Percentiles rank a stretch among this genome's conserved stretches.
These are phyloP conservation scores for Meloidogyne floridensis DNA, from an alignment of 1,140 invertebrate genomes.

Conservation along the genomic window DNA sequence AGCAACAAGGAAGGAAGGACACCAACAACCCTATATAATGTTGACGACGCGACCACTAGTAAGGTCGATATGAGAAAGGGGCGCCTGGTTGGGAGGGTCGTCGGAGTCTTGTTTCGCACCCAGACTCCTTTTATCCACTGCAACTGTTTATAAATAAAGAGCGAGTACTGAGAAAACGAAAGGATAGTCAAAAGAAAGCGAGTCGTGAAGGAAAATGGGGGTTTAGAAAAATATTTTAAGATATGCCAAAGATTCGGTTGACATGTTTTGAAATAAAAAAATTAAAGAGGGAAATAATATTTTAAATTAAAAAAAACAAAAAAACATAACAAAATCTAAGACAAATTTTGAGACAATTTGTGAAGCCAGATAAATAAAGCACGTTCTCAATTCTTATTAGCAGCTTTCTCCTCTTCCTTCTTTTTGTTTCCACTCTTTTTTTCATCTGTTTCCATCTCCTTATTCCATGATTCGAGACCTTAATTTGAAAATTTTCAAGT, in stretches of 20 bases:
- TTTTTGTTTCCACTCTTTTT: constrained; percentile 19
- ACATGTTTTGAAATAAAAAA: too few relatives aligned
- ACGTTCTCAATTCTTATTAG: not conserved
- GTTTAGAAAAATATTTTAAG: too few relatives aligned
- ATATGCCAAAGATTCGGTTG: not conserved
- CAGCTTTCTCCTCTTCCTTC: constrained; percentile 29
- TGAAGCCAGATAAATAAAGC: not conserved
- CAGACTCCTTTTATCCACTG: too few relatives aligned
- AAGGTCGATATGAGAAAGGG: not conserved
- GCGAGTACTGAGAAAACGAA: too few relatives aligned
- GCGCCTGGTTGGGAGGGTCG: too few relatives aligned
- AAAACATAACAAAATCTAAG: constrained; percentile 2
- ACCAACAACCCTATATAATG: not conserved
- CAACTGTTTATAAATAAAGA: too few relatives aligned
- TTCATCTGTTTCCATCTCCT: constrained; percentile 34
- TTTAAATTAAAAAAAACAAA: not conserved
- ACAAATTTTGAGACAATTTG: not conserved
- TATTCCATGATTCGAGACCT: constrained; percentile 85
- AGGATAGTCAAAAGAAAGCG: not conserved
- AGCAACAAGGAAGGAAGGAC: not conserved
- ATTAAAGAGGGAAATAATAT: not conserved
- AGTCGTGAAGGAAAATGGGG: not conserved
- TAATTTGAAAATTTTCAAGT: not conserved
- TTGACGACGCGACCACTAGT: not conserved
- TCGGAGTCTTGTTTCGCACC: too few relatives aligned